Conservation (phyloP, 1,140 invertebrate genomes). For the Agrilus planipennis region DNA sequence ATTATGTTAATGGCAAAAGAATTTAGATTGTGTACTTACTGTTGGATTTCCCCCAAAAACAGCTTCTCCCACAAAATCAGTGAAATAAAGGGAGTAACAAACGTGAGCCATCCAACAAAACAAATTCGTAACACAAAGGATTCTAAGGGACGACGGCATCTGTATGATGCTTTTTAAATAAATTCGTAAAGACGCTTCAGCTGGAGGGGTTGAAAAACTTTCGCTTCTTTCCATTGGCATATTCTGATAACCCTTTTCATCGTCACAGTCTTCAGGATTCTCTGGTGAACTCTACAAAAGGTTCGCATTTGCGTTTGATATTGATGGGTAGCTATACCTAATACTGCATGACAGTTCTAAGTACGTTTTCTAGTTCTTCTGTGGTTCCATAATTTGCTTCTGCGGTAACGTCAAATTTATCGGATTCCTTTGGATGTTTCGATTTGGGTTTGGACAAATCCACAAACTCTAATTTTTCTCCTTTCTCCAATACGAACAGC, state of each 20-base stretch:
- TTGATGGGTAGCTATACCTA: too few relatives aligned
- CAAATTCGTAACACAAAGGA: constrained; percentile 86
- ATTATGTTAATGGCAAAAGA: too few relatives aligned
- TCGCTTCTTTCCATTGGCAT: too few relatives aligned
- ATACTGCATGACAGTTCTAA: too few relatives aligned
- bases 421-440: too few relatives aligned
- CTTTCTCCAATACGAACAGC: constrained; percentile 42
- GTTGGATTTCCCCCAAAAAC: constrained; percentile 87
- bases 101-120: constrained; percentile 98
- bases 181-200: constrained; percentile 47
- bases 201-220: constrained; percentile 27
- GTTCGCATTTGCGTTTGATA: too few relatives aligned
- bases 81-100: constrained; percentile 94
- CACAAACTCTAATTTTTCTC: not conserved
- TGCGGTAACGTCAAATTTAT: too few relatives aligned
- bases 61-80: constrained; percentile 91
- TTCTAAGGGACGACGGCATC: constrained; percentile 76
- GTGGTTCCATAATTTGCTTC: not conserved
- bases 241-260: too few relatives aligned
- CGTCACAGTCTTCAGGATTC: too few relatives aligned
- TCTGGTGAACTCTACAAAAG: too few relatives aligned
- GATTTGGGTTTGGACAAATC: too few relatives aligned
- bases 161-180: constrained; percentile 81
- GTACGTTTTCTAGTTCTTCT: not conserved
- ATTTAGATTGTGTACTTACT: too few relatives aligned